phyloP scores from a whole-genome alignment of 2,888 invertebrate species.

The Leucophenga maculata region DNA sequence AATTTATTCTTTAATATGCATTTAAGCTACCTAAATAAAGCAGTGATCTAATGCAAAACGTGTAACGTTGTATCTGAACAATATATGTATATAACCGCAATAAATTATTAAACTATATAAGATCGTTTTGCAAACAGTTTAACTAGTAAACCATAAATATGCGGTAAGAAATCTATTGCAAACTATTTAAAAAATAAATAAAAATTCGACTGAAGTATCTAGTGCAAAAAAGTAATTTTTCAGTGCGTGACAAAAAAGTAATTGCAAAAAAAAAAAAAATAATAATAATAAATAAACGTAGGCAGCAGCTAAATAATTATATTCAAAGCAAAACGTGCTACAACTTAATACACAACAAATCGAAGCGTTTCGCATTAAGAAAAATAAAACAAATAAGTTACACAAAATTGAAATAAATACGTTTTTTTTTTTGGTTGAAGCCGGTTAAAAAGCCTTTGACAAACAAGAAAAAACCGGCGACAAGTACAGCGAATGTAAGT shows the following conservation, averaged over 20 bases:
- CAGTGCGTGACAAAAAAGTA: constrained; percentile 49
- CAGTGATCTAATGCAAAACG: too few species aligned
- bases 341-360: constrained; percentile 1
- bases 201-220: too few species aligned
- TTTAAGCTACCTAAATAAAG: too few species aligned
- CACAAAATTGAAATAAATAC: constrained; percentile 16
- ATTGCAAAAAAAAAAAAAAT: constrained; percentile 35
- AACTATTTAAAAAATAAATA: not conserved
- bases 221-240: constrained; percentile 39
- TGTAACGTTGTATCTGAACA: too few species aligned
- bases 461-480: constrained; percentile 25
- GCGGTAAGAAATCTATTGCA: not conserved
- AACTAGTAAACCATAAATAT: too few species aligned
- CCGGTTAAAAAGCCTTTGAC: constrained; percentile 50
- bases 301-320: not conserved
- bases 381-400: constrained; percentile 15
- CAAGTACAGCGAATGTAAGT: constrained; percentile 38
- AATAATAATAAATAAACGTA: constrained; percentile 19
- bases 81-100: not conserved
- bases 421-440: constrained; percentile 46
- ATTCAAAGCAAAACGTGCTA: constrained; percentile 3
- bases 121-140: too few species aligned
- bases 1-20: too few species aligned
- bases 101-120: too few species aligned
- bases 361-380: not conserved